Percentiles rank a stretch among this genome's conserved stretches.
Conservation (phyloP, 2,113 vertebrate species). For the Cricetomys ansorgei region DNA sequence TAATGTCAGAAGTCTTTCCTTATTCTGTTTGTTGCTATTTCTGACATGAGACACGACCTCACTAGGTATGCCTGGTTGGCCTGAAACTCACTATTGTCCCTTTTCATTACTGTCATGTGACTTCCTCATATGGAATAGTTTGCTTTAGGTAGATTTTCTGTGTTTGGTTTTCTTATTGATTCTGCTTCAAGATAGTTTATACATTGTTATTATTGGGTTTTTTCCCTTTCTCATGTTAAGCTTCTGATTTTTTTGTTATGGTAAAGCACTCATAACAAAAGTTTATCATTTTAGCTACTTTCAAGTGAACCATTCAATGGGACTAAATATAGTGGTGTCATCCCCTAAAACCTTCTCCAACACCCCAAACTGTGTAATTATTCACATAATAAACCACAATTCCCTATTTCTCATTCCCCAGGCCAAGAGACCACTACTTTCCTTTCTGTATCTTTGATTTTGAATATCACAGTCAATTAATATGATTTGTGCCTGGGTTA, state of each 20-base stretch:
- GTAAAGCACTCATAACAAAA: background rate
- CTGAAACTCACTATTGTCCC: background rate
- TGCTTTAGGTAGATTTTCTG: background rate
- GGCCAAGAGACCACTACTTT: background rate
- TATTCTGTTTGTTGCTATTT: background rate
- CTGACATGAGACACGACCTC: background rate
- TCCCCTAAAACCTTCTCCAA: background rate
- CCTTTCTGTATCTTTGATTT: background rate
- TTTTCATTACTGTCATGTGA: no score
- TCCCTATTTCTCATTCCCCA: background rate
- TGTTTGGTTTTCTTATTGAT: background rate
- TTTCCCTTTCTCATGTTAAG: background rate
- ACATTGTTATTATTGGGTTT: background rate
- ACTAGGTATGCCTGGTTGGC: background rate
- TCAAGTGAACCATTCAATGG: background rate
- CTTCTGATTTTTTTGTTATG: background rate
- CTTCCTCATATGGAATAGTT: background rate
- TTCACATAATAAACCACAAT: background rate
- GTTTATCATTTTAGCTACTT: background rate
- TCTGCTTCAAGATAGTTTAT: background rate
- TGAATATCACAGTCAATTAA: background rate
- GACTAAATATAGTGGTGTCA: background rate
- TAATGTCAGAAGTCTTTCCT: background rate
- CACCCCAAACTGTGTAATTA: background rate
- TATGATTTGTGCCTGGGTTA: background rate